These are phyloP conservation scores for Euphydryas editha DNA, from an alignment of 2,888 invertebrate genomes.

Conservation along the genomic window DNA sequence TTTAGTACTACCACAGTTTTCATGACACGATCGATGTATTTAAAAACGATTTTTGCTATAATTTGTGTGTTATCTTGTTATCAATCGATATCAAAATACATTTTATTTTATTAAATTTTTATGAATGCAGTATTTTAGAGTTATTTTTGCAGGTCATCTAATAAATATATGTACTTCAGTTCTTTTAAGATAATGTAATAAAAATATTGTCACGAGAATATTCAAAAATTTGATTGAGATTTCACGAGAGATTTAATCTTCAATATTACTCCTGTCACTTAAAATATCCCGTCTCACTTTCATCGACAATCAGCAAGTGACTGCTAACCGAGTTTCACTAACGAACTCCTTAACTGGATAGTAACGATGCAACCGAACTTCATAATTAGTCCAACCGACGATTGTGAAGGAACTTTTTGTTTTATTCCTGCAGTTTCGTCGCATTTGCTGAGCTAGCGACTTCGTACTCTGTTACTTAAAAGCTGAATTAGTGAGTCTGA, in stretches of 20 bases:
- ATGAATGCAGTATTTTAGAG: too few relatives aligned
- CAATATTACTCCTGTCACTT: constrained; percentile 7
- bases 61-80: too few relatives aligned
- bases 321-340: constrained; percentile 68
- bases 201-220: too few relatives aligned
- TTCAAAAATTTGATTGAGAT: too few relatives aligned
- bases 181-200: too few relatives aligned
- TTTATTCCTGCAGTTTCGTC: constrained; percentile 16
- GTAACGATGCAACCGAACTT: constrained; percentile 43
- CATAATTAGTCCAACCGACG: constrained; percentile 33
- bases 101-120: too few relatives aligned
- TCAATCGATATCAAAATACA: too few relatives aligned
- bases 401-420: constrained; percentile 24
- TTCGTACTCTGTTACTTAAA: constrained; percentile 17
- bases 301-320: constrained; percentile 68
- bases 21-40: background rate
- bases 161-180: too few relatives aligned
- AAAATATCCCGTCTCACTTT: constrained; percentile 57
- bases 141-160: too few relatives aligned
- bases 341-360: constrained; percentile 75
- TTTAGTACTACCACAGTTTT: background rate
- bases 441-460: constrained; percentile 8
- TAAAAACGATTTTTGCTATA: too few relatives aligned
- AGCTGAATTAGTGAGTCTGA: constrained; percentile 4
- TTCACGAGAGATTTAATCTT: background rate